These are phyloP conservation scores for Dasyurus viverrinus DNA, from an alignment of 2,113 vertebrate species.

Conservation along the genomic window DNA sequence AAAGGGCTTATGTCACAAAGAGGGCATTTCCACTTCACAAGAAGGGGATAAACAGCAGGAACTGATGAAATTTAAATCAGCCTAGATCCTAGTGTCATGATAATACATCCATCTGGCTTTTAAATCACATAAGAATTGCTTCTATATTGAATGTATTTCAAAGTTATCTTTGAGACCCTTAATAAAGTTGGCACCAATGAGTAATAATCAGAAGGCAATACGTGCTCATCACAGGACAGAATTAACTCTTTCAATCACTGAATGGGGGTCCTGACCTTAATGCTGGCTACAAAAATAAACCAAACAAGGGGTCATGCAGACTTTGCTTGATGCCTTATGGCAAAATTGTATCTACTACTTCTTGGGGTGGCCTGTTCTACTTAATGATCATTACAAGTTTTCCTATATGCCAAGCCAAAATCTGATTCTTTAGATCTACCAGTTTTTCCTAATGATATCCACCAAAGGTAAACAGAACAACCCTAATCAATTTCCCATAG, in stretches of 20 bases:
- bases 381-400: not conserved
- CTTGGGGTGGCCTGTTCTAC: not conserved
- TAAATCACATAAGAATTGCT: conserved; percentile 55
- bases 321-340: not conserved
- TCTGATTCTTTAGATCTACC: not conserved
- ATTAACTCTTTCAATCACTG: conserved; percentile 4
- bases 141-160: conserved; percentile 56
- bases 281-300: not conserved
- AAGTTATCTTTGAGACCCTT: conserved; percentile 53
- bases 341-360: not conserved
- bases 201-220: not conserved
- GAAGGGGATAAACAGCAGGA: conserved; percentile 39
- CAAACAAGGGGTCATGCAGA: not conserved
- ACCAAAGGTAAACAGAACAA: not conserved
- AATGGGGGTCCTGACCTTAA: not conserved
- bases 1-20: conserved; percentile 48
- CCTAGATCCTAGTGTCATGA: conserved; percentile 60
- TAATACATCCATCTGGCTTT: conserved; percentile 64
- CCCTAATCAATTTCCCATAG: not conserved
- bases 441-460: not conserved
- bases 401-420: not conserved
- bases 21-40: conserved; percentile 63
- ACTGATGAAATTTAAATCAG: conserved; percentile 72
- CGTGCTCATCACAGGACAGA: conserved; percentile 12
- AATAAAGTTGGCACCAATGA: conserved; percentile 18